A percentile compares a stretch with the other conserved stretches of the same genome.
Evolutionary conservation across 1,140 invertebrate species (phyloP).

Genomic region (Drosophila navojoa): DNA sequence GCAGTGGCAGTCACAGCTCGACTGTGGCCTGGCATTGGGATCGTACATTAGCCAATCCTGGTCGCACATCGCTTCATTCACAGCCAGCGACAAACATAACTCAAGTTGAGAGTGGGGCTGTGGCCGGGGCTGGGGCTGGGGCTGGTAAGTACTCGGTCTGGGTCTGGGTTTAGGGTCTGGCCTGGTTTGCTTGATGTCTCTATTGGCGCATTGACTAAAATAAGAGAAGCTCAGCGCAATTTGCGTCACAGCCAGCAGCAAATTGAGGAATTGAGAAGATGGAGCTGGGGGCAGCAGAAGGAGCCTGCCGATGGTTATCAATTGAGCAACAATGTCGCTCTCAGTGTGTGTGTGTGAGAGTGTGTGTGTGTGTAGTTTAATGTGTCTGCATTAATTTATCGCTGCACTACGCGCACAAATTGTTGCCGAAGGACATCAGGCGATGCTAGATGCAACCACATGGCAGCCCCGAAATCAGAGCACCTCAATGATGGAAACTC

Average conservation of each 20-base stretch:
- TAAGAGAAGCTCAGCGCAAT: slow-evolving; percentile 53
- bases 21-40: slow-evolving; percentile 3
- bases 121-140: not conserved
- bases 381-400: slow-evolving; percentile 75
- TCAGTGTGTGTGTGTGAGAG: not conserved
- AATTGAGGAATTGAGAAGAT: not conserved
- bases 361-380: slow-evolving; percentile 13
- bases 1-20: slow-evolving; percentile 68
- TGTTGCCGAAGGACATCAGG: slow-evolving; percentile 70
- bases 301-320: slow-evolving; percentile 57
- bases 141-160: slow-evolving; percentile 1
- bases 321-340: slow-evolving; percentile 9
- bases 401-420: slow-evolving; percentile 77
- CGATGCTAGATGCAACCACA: slow-evolving; percentile 25
- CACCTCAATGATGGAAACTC: slow-evolving; percentile 22
- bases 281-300: not conserved
- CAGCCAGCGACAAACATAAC: slow-evolving; percentile 73
- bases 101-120: slow-evolving; percentile 48
- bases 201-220: slow-evolving; percentile 66
- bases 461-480: slow-evolving; percentile 55
- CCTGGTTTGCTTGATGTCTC: slow-evolving; percentile 73
- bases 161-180: slow-evolving; percentile 10
- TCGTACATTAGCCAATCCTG: slow-evolving; percentile 79
- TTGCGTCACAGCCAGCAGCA: slow-evolving; percentile 30
- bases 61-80: slow-evolving; percentile 79